Evolutionary conservation across 1,140 invertebrate genomes (phyloP).

Genomic region (Melanaphis sacchari): DNA sequence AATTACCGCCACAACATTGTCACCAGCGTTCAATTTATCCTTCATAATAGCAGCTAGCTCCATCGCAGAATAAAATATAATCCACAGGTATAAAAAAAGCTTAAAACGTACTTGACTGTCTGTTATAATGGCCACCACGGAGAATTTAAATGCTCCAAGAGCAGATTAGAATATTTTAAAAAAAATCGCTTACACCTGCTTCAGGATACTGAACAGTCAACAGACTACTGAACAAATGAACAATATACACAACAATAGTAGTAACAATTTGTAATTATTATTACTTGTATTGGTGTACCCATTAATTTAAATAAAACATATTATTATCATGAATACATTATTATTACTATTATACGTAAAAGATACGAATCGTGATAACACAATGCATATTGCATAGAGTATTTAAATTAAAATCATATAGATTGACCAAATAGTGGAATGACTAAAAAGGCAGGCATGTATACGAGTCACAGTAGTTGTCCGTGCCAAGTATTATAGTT

Average conservation of each 20-base stretch:
- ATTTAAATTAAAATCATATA: neutral
- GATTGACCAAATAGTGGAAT: neutral
- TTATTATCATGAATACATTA: neutral
- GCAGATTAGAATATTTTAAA: neutral
- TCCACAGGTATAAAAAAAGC: neutral
- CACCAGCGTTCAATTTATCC: slow-evolving; percentile 71
- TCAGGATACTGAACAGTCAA: no score
- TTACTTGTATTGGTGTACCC: neutral
- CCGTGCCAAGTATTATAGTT: neutral
- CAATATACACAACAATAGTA: neutral
- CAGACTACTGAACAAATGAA: neutral
- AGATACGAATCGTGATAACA: neutral
- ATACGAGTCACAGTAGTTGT: neutral
- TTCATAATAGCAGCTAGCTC: slow-evolving; percentile 67
- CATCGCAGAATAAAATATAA: neutral
- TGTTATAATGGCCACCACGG: neutral
- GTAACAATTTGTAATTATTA: neutral
- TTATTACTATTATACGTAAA: neutral
- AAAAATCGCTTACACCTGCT: neutral
- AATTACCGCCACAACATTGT: slow-evolving; percentile 68
- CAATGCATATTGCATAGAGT: neutral
- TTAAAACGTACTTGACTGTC: neutral
- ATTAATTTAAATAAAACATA: neutral
- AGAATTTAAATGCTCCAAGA: neutral
- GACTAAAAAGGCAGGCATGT: neutral